These are phyloP conservation scores for Cinclus cinclus DNA, from an alignment of 2,113 vertebrate species.

Conservation along the genomic window DNA sequence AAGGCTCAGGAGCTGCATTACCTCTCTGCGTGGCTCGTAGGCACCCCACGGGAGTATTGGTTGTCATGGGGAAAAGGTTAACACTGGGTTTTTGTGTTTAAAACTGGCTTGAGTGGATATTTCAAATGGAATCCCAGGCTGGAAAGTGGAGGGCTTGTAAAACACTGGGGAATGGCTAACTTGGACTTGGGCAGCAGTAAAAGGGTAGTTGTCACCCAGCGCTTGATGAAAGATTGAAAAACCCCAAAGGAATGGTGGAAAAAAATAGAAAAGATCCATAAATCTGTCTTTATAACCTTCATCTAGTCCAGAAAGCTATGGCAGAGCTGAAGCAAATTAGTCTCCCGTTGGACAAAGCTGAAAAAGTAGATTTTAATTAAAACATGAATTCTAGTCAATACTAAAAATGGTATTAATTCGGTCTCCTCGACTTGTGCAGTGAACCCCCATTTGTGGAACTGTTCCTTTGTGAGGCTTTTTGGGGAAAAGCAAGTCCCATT, in stretches of 20 bases:
- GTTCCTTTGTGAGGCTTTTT: not conserved
- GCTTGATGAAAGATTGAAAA: not conserved
- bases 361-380: not conserved
- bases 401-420: not conserved
- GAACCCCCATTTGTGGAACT: not conserved
- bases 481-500: not conserved
- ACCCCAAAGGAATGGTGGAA: not conserved
- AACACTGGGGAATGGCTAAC: not conserved
- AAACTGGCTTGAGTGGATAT: not conserved
- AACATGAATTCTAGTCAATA: not conserved
- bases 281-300: not conserved
- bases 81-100: not conserved
- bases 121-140: not conserved
- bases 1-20: not conserved
- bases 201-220: not conserved
- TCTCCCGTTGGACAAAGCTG: not conserved
- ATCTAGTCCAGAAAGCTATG: not conserved
- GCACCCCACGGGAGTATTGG: fast-evolving
- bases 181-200: not conserved
- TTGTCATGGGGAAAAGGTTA: not conserved
- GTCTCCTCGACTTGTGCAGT: not conserved
- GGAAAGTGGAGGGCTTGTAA: not conserved
- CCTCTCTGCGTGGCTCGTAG: not conserved
- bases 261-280: not conserved
- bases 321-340: not conserved